phyloP scores from a whole-genome alignment of 2,113 vertebrate genomes.

The Prolemur simus region DNA sequence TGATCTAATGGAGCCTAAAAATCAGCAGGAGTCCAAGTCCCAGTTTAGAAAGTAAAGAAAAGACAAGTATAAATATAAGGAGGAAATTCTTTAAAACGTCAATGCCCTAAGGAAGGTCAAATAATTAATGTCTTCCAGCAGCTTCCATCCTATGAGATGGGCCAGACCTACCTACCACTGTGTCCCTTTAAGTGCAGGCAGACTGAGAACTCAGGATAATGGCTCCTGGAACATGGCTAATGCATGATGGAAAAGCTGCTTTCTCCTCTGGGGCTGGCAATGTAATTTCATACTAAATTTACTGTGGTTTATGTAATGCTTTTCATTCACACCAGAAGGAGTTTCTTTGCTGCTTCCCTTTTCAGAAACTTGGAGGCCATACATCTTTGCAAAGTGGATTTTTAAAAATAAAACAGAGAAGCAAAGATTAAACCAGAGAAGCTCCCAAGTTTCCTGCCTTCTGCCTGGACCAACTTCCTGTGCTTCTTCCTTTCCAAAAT shows the following conservation, averaged over 20 bases:
- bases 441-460: conserved; percentile 54
- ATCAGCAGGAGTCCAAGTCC: not conserved
- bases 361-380: conserved; percentile 69
- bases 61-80: conserved; percentile 4
- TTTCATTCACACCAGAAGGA: conserved; percentile 78
- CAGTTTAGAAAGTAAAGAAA: conserved; percentile 38
- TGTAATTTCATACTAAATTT: conserved; percentile 80
- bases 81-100: not conserved
- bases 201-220: not conserved
- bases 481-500: conserved; percentile 47
- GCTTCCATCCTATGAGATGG: not conserved
- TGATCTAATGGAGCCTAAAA: not conserved
- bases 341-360: conserved; percentile 74
- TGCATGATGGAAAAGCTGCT: conserved; percentile 54
- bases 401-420: conserved; percentile 70
- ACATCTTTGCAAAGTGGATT: conserved; percentile 70
- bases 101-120: not conserved
- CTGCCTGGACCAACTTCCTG: conserved; percentile 50
- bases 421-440: conserved; percentile 66
- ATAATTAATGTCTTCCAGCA: conserved; percentile 6
- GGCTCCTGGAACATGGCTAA: conserved; percentile 56
- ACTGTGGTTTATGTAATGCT: conserved; percentile 78
- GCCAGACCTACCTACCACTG: not conserved
- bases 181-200: not conserved
- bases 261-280: conserved; percentile 66